Evolutionary conservation across 2,113 vertebrate species (phyloP).

Genomic region (Pterocles gutturalis): DNA sequence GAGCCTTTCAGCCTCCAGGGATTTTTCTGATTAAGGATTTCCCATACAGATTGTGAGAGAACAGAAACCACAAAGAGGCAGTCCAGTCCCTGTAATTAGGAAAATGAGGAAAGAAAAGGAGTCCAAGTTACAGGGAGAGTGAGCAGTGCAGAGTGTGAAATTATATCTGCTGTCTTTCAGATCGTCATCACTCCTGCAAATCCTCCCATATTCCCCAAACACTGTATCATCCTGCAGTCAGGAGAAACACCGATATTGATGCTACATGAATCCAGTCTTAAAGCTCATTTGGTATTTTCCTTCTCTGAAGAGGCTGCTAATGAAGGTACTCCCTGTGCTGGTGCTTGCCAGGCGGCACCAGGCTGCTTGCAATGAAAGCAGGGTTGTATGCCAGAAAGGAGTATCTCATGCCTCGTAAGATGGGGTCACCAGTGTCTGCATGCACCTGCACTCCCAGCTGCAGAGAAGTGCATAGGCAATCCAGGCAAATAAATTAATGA

Average conservation of each 20-base stretch:
- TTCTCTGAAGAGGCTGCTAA: background rate
- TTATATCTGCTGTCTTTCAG: background rate
- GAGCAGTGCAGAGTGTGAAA: background rate
- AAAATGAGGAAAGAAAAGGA: background rate
- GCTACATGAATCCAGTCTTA: background rate
- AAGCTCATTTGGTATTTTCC: background rate
- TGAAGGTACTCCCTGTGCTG: background rate
- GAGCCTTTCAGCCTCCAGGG: background rate
- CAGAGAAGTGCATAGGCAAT: background rate
- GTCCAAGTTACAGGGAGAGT: background rate
- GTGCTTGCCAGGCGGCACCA: background rate
- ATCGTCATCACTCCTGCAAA: background rate
- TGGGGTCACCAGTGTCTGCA: background rate
- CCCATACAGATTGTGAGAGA: background rate
- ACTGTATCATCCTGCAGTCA: background rate
- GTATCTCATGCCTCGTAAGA: background rate
- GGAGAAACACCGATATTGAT: background rate
- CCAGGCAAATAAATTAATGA: constrained; percentile 7
- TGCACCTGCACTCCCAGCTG: background rate
- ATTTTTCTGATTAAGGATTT: background rate
- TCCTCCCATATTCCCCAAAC: background rate
- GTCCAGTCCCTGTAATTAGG: accelerated
- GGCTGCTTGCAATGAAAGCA: background rate
- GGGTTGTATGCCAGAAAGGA: background rate
- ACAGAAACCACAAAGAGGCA: background rate